A percentile compares a stretch with the other conserved stretches of the same genome.
These are phyloP conservation scores for Plebejus argus DNA, from an alignment of 2,888 invertebrate genomes.

Conservation along the genomic window DNA sequence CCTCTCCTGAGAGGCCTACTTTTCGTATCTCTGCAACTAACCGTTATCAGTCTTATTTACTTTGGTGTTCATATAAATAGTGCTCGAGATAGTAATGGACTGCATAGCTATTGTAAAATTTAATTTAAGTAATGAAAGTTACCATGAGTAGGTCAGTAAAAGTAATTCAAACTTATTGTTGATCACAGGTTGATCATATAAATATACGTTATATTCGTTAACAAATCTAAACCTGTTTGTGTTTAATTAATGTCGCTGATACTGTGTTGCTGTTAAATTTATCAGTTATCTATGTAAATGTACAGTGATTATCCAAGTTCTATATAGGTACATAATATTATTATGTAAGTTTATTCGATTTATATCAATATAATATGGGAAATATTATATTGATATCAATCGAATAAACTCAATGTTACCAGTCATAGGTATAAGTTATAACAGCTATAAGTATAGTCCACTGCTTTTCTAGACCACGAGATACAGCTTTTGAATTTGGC, in stretches of 20 bases:
- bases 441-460: no score
- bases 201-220: not conserved
- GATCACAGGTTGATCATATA: no score
- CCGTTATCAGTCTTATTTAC: slow-evolving; percentile 11
- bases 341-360: no score
- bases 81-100: not conserved
- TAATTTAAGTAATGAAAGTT: not conserved
- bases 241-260: not conserved
- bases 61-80: not conserved
- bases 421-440: no score
- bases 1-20: slow-evolving; percentile 19
- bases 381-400: no score
- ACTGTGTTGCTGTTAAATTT: not conserved
- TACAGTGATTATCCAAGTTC: not conserved
- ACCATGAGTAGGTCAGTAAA: not conserved
- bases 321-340: no score
- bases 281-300: not conserved
- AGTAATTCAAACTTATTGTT: not conserved
- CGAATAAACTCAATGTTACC: no score
- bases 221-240: not conserved
- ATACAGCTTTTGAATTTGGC: no score
- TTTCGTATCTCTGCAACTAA: slow-evolving; percentile 20
- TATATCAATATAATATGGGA: no score
- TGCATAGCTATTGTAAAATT: not conserved
- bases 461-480: no score